phyloP scores from a whole-genome alignment of 2,797 vertebrate genomes.

The Jordanella pulchra region DNA sequence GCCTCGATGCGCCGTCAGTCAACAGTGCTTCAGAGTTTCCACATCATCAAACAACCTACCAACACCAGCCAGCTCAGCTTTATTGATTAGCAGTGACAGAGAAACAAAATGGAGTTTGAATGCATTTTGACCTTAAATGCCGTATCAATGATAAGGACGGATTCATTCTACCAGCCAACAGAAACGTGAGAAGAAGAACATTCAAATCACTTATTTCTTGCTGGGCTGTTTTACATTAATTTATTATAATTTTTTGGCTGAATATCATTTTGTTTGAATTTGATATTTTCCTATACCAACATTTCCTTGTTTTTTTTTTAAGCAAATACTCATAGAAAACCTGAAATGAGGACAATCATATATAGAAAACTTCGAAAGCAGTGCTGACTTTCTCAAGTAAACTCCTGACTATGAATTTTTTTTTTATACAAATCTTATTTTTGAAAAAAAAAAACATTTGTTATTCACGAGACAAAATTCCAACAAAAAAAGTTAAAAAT shows the following conservation, averaged over 20 bases:
- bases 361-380: neutral
- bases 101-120: conserved; percentile 20
- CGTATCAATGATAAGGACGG: conserved; percentile 1
- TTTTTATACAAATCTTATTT: neutral
- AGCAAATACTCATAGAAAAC: too few relatives aligned
- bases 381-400: neutral
- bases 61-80: conserved; percentile 14
- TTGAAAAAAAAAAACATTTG: too few relatives aligned
- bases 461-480: neutral
- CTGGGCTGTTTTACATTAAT: neutral
- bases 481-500: neutral
- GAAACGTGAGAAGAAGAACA: neutral
- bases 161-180: neutral
- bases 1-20: conserved; percentile 18
- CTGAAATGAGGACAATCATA: neutral
- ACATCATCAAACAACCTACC: conserved; percentile 18
- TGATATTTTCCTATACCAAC: neutral
- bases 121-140: conserved; percentile 18
- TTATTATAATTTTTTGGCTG: too few relatives aligned
- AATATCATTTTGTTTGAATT: too few relatives aligned
- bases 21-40: conserved; percentile 23
- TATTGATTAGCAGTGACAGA: conserved; percentile 37
- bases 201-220: neutral
- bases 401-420: neutral
- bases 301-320: neutral